Percentiles rank a stretch among this genome's conserved stretches.
phyloP scores from a whole-genome alignment of 2,113 vertebrate genomes.

The Epinephelus moara region DNA sequence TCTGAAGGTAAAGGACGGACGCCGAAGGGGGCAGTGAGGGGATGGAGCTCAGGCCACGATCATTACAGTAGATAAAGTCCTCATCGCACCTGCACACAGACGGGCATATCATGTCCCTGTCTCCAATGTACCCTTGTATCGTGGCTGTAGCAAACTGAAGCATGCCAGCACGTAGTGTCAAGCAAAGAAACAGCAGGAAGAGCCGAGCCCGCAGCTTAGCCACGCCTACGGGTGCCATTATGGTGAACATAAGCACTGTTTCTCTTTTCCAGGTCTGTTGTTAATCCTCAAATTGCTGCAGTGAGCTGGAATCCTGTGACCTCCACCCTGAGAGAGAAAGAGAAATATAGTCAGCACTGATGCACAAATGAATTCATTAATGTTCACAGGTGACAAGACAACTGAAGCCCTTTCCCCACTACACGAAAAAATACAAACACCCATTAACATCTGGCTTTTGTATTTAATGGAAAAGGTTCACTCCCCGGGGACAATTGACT shows the following conservation, averaged over 20 bases:
- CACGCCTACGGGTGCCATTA: slow-evolving; percentile 83
- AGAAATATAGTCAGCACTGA: slow-evolving; percentile 53
- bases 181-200: slow-evolving; percentile 86
- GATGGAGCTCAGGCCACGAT: slow-evolving; percentile 92
- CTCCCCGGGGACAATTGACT: too few relatives aligned
- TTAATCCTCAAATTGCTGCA: slow-evolving; percentile 61
- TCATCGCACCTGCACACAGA: slow-evolving; percentile 93
- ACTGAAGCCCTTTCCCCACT: neutral
- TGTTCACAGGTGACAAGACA: neutral
- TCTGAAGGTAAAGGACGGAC: slow-evolving; percentile 95
- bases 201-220: slow-evolving; percentile 87
- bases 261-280: slow-evolving; percentile 50
- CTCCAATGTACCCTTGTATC: slow-evolving; percentile 76
- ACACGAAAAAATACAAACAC: neutral
- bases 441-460: too few relatives aligned
- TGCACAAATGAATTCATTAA: slow-evolving; percentile 30
- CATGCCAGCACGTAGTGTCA: slow-evolving; percentile 86
- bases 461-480: too few relatives aligned
- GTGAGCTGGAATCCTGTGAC: slow-evolving; percentile 67
- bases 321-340: slow-evolving; percentile 70
- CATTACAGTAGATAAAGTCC: slow-evolving; percentile 96
- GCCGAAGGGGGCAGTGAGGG: slow-evolving; percentile 90
- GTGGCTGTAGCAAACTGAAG: slow-evolving; percentile 82
- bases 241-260: slow-evolving; percentile 54
- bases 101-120: slow-evolving; percentile 84